Base-by-base conservation (phyloP, 2,113 vertebrate species). In the Gasterosteus nipponicus region DNA sequence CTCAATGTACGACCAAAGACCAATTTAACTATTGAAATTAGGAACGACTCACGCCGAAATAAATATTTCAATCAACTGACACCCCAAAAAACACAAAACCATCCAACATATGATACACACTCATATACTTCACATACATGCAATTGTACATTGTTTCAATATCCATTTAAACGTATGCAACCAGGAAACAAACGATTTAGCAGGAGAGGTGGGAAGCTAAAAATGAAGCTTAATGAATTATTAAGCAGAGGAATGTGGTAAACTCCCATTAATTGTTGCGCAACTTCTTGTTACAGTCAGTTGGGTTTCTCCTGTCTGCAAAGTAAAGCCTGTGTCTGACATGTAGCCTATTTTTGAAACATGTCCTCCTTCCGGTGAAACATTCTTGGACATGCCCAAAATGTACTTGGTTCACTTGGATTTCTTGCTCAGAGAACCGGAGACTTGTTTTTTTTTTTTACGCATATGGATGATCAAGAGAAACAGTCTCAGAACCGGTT, bases 401-500 rank as follows among this genome's bases (percentile, higher is more conserved):
- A 69, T 62, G 57, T 47, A 72, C 41, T 79, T 26, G 22, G 1
- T 61, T 74, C 63, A 49, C 33, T 71, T 6, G 54, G 1, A 54
- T 53, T 44, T 31, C 18, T 29, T 2, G 41, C 11, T 73, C 22
- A 60, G 49, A 15, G 0, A 64, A 41, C 29, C 51, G 57, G 1
- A 65, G 4, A 54, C 11, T 22, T 77, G 29, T 49, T 54, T 33
- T 33, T 33, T 33, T 33, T 49, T 54, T 61, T 65, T 47, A 15
- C 9, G 56, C 53, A 38, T 31, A 56, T 5, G 46, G 53, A 38
- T 44, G 57, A 58, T 1, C 4, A 42, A 0, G 2, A 7, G 31
- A 31, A 5, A 47, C 47, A 5, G 26, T 35, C 9, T 5, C 58
- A 74, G 1, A 81, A 87, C 86, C 65, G 60, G 87, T 89, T 74